phyloP scores from a whole-genome alignment of 2,113 vertebrate species.

The Rana temporaria region DNA sequence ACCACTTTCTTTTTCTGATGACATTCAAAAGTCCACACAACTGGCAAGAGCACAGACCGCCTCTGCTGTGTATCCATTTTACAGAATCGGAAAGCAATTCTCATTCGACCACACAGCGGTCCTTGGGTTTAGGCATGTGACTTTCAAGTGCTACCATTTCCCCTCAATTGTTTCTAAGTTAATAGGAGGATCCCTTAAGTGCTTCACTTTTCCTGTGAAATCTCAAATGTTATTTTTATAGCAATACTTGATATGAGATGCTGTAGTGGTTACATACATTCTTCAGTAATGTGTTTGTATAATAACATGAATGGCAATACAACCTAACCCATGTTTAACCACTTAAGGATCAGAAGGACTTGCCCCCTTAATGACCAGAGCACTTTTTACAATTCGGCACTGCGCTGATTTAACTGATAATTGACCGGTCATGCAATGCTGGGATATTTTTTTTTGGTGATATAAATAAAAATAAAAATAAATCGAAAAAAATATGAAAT shows the following conservation, averaged over 20 bases:
- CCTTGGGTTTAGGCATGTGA: slow-evolving; percentile 1
- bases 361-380: too few relatives aligned
- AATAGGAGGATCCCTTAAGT: slow-evolving; percentile 47
- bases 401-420: too few relatives aligned
- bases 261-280: background rate
- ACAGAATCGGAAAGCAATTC: background rate
- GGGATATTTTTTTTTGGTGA: too few relatives aligned
- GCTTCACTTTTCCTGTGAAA: slow-evolving; percentile 43
- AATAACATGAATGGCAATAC: background rate
- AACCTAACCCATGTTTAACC: slow-evolving; percentile 3
- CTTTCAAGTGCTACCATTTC: slow-evolving; percentile 39
- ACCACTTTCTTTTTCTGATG: background rate
- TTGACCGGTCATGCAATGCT: too few relatives aligned
- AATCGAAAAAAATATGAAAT: too few relatives aligned
- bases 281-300: slow-evolving; percentile 15
- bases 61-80: too few relatives aligned
- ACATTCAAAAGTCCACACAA: too few relatives aligned
- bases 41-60: too few relatives aligned
- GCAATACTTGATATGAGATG: slow-evolving; percentile 5
- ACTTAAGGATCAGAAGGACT: too few relatives aligned
- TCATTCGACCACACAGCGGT: background rate
- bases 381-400: too few relatives aligned
- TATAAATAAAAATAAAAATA: too few relatives aligned
- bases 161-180: slow-evolving; percentile 27
- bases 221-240: background rate